Base-by-base conservation (phyloP, 2,797 vertebrate species). In the Enteromius thamalakanensis region DNA sequence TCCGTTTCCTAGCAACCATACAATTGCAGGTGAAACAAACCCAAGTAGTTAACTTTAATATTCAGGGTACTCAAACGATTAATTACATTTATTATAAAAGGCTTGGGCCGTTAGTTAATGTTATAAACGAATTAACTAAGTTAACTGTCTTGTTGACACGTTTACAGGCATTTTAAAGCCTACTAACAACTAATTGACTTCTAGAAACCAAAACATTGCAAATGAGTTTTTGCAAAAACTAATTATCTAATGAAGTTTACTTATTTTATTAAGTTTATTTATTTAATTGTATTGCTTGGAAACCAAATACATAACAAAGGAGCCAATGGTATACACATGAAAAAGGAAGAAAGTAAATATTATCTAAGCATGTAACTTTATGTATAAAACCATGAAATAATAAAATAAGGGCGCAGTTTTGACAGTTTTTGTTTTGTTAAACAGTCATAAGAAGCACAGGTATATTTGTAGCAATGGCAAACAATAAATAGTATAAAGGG, bases 1-100 rank as follows among this genome's bases (percentile, higher is more conserved):
- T 80, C 79, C 23, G 67, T 80, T 80, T 29, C 78, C 32, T 80
- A 80, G 78, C 78, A 80, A 80, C 65, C 26, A 32, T 42, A 29
- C 29, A 11, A 32, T 6, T 1, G 1, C 45, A 1, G 17, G 23
- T 49, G 4, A 32, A 69, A 23, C 37, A 69, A 69, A 69, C 51
- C 7, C 21, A 21, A n/a, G 21, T 55, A 55, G 21, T 53, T 53
- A 8, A 53, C 6, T 53, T 8, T 65, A 29, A 65, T 65, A 32
- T 65, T 32, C 32, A 34, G 26, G 29, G 15, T 32, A 9, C 29
- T 65, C 19, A 21, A 21, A n/a, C 2, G 1, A 40, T 37, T 4
- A 68, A 40, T 6, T 21, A 32, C 8, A 21, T 37, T 40, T 40
- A 37, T 21, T 11, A 40, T 4, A 40, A 21, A 68, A 10, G 19